Evolutionary conservation across 2,888 invertebrate species (phyloP).

Genomic region (Dicycla oo): DNA sequence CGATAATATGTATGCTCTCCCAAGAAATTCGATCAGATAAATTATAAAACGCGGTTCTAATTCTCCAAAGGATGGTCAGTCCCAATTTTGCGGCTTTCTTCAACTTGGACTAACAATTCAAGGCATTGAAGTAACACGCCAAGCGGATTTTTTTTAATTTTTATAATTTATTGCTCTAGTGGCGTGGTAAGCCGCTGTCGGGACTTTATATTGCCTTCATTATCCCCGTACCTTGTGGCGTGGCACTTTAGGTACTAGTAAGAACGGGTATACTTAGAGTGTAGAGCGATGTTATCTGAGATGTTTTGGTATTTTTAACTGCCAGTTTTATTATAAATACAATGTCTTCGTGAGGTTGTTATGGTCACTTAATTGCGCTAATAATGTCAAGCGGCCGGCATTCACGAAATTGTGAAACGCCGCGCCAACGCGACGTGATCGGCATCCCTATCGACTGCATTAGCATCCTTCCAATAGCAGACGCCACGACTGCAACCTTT

Average conservation of each 20-base stretch:
- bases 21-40: constrained; percentile 28
- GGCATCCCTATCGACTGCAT: constrained; percentile 68
- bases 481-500: constrained; percentile 68
- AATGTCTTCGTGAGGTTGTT: constrained; percentile 59
- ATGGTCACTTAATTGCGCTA: constrained; percentile 74
- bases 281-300: constrained; percentile 33
- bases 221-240: constrained; percentile 59
- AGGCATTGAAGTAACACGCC: constrained; percentile 47
- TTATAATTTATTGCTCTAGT: constrained; percentile 56
- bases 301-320: constrained; percentile 54
- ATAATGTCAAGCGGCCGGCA: constrained; percentile 68
- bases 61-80: constrained; percentile 9
- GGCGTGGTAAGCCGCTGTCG: constrained; percentile 34
- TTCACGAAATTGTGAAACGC: constrained; percentile 71
- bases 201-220: constrained; percentile 63
- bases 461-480: constrained; percentile 65
- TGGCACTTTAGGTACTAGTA: constrained; percentile 26
- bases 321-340: constrained; percentile 46
- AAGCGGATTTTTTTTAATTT: constrained; percentile 49
- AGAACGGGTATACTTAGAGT: constrained; percentile 35
- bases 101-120: constrained; percentile 35
- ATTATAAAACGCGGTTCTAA: constrained; percentile 16
- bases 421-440: constrained; percentile 73
- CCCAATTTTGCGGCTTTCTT: constrained; percentile 38
- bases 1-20: constrained; percentile 17